These are phyloP conservation scores for Chromoteleia sp. DNA, from an alignment of 2,888 invertebrate species.

Conservation along the genomic window DNA sequence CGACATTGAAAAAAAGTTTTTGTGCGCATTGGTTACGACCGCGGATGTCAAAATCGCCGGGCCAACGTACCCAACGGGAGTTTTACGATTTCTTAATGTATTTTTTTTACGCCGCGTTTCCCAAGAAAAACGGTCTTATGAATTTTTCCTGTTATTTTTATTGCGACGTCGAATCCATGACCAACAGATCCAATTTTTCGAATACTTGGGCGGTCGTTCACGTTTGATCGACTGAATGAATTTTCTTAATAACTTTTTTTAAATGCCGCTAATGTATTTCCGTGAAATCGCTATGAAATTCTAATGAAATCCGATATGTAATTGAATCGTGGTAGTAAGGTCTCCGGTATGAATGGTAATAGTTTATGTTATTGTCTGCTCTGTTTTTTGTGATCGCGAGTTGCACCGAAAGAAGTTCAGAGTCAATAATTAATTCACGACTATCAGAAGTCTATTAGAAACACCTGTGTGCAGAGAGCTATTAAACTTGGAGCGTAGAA, in stretches of 20 bases:
- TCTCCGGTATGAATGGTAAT: conserved; percentile 25
- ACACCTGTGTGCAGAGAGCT: conserved; percentile 59
- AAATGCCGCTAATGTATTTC: conserved; percentile 28
- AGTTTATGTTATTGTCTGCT: conserved; percentile 23
- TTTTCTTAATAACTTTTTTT: conserved; percentile 37
- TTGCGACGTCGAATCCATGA: conserved; percentile 48
- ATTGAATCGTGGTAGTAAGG: conserved; percentile 42
- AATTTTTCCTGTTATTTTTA: conserved; percentile 57
- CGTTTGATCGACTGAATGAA: conserved; percentile 27
- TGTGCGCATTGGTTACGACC: conserved; percentile 45
- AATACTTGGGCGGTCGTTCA: conserved; percentile 52
- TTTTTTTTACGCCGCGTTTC: conserved; percentile 26
- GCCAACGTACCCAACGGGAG: conserved; percentile 64
- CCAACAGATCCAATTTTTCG: conserved; percentile 55
- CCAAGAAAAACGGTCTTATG: conserved; percentile 43
- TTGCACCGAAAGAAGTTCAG: conserved; percentile 43
- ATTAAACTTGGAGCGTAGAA: conserved; percentile 65
- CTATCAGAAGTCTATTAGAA: conserved; percentile 53
- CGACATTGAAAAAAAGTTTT: conserved; percentile 46
- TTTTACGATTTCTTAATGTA: conserved; percentile 46
- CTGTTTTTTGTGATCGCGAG: conserved; percentile 11
- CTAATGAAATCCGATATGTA: conserved; percentile 30
- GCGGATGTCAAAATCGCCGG: conserved; percentile 51
- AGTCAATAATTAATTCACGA: conserved; percentile 57
- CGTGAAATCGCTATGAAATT: conserved; percentile 46